These are phyloP conservation scores for Oligia fasciuncula DNA, from an alignment of 2,888 invertebrate species.

Conservation along the genomic window DNA sequence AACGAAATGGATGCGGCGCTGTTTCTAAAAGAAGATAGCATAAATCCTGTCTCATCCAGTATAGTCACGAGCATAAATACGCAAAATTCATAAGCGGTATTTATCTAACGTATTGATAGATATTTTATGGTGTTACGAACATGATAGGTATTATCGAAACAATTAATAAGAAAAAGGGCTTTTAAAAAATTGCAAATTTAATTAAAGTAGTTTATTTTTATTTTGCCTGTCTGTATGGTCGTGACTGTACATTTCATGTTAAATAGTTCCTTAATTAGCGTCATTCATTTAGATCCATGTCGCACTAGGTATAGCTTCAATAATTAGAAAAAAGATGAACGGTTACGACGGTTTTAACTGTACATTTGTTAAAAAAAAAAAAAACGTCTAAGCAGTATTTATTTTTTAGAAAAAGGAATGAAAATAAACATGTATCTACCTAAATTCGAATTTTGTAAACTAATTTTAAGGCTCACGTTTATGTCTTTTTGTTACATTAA, in stretches of 20 bases:
- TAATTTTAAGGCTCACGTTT: background rate
- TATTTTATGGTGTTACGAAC: background rate
- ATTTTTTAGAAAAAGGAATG: background rate
- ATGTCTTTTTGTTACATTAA: background rate
- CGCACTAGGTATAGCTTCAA: background rate
- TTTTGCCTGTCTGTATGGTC: background rate
- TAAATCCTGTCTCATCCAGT: background rate
- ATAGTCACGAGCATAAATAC: background rate
- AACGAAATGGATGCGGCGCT: slow-evolving; percentile 1
- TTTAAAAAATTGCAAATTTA: background rate
- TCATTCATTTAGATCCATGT: background rate
- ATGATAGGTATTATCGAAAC: background rate
- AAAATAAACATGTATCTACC: background rate
- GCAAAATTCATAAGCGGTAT: background rate
- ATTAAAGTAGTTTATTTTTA: background rate
- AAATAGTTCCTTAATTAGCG: too few relatives aligned
- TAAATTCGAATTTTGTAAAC: background rate
- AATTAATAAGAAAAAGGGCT: too few relatives aligned
- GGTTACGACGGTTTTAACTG: background rate
- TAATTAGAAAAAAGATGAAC: background rate
- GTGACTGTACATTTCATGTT: background rate
- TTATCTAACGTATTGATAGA: background rate
- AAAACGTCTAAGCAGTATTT: background rate
- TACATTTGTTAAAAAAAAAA: background rate
- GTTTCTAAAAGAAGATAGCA: background rate